Base-by-base conservation (phyloP, 2,113 vertebrate genomes). In the Pteropus alecto region DNA sequence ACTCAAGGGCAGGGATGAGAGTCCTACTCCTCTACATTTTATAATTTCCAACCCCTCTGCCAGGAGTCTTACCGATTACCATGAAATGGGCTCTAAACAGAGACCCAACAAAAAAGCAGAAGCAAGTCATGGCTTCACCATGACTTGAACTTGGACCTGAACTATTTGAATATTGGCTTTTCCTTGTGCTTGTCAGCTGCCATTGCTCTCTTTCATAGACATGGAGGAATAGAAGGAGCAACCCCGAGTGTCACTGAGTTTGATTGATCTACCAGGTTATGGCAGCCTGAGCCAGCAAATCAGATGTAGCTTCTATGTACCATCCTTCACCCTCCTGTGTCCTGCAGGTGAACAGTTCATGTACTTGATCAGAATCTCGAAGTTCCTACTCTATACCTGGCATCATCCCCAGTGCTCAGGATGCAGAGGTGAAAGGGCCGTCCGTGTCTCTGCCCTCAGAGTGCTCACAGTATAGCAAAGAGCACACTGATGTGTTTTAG, bases 311-410 rank as follows among this genome's bases (percentile, higher is more conserved):
- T 78, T 68, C 38, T 28, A 41, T 68, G 58, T 48, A 8, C n/a
- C 61, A 21, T n/a, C 0, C 1, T 22, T 56, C 19, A 14, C 71
- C 35, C 70, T 60, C n/a, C 3, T 2, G 65, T 3, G 6, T 35
- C 33, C 4, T 7, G 14, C 4, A 19, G 0, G 38, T 26, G 63
- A 28, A 9, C 10, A 21, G 21, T 28, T 68, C 24, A 35, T 0
- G 1, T 5, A n/a, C 22, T 30, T 3, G 22, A 24, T 60, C 18
- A 19, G 61, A 65, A 67, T 73, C 68, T 77, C 0, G 0, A 56
- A 35, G 56, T 22, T 65, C 41, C 65, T 58, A 7, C 33, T 11
- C 46, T 24, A 10, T 7, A 8, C 14, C 3, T 1, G 41, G 24
- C n/a, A 18, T 22, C 46, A 24, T 38, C 24, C 11, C 0, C 0